Base-by-base conservation (phyloP, 2,113 vertebrate genomes). In the Albula glossodonta region DNA sequence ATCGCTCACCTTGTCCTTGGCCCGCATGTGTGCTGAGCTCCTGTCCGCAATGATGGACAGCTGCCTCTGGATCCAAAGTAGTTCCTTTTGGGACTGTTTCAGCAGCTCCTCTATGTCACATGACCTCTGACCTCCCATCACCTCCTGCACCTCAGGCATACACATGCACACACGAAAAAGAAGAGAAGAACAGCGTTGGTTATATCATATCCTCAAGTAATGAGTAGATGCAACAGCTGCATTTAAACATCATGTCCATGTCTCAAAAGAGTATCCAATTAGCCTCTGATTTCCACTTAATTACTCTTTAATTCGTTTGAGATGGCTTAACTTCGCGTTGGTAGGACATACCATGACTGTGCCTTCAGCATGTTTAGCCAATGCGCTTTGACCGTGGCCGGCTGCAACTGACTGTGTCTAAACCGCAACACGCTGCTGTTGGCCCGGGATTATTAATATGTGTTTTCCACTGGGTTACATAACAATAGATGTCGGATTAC, bases 401-500 rank as follows among this genome's bases (percentile, higher is more conserved):
- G 87, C 87, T 88, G 91, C 22, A 88, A 86, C 5, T 78, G 86
- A 82, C 93, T 93, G 94, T 92, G 92, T 94, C 93, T 93, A 90
- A 91, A 90, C 88, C 89, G 90, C 91, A 87, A 91, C 91, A 90
- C 92, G 91, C 88, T 80, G 74, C 83, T 50, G 79, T 53, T 57
- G 60, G 15, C 25, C 50, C 88, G 87, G 90, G 93, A 94, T 94
- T 94, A 96, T 94, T 93, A 93, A 93, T 93, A 93, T 93, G 90
- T 92, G 89, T 91, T 91, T 93, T 93, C 91, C 87, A 91, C 86
- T 80, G 86, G 87, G 93, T 95, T 94, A 94, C 92, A 92, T 94
- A 95, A 95, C 91, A 91, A 91, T 86, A 87, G 85, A 91, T 89
- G 87, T 89, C 89, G 93, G 94, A 93, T 95, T 94, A 95, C 86